Evolutionary conservation across 2,888 invertebrate genomes (phyloP).

Genomic region (Urechis unicinctus): DNA sequence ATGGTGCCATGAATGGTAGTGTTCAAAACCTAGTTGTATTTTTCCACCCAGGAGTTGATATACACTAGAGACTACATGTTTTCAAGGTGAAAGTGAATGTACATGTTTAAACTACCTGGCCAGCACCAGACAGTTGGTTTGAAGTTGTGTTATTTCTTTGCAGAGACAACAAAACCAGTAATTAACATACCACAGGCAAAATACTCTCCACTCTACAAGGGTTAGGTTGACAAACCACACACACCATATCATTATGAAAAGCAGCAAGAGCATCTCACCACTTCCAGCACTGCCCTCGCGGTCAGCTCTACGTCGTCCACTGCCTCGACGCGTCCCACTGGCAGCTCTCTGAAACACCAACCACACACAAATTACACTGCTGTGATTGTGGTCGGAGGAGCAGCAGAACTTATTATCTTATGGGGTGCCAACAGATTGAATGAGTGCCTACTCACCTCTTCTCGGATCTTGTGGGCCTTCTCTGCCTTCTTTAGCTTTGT

Average conservation of each 20-base stretch:
- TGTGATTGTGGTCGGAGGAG: too few species aligned
- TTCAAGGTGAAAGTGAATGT: not conserved
- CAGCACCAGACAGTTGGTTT: too few species aligned
- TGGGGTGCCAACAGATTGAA: not conserved
- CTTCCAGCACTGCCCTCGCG: conserved; percentile 27
- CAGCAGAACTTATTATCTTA: too few species aligned
- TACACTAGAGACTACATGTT: not conserved
- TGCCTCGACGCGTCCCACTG: conserved; percentile 44
- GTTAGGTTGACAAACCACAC: too few species aligned
- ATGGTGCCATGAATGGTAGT: too few species aligned
- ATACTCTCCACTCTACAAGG: too few species aligned
- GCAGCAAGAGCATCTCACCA: conserved; percentile 20
- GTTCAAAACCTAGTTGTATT: too few species aligned
- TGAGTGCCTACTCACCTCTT: conserved; percentile 33
- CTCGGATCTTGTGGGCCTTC: conserved; percentile 50
- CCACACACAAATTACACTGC: not conserved
- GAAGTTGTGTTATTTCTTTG: too few species aligned
- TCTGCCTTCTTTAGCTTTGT: conserved; percentile 74
- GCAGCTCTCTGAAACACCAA: conserved; percentile 31
- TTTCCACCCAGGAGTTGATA: too few species aligned
- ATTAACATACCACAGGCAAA: too few species aligned
- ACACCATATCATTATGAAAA: conserved; percentile 3
- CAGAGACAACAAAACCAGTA: too few species aligned
- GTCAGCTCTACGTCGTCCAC: conserved; percentile 26
- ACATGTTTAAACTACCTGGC: too few species aligned